These are phyloP conservation scores for Siniperca knerii DNA, from an alignment of 2,113 vertebrate species.

Conservation along the genomic window DNA sequence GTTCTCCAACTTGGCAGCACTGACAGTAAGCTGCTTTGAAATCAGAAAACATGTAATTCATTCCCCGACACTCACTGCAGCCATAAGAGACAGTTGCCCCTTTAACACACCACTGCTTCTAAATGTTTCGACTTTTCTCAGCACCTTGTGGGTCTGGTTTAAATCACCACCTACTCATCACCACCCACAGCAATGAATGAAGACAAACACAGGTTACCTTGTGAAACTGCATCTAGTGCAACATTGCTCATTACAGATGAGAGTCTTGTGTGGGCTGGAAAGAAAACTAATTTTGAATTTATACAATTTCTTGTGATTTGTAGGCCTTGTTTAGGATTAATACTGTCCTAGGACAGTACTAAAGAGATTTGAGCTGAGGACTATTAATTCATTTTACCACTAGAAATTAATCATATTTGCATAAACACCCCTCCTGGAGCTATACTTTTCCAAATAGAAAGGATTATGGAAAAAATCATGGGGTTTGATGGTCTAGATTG, in stretches of 20 bases:
- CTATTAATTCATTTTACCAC: background rate
- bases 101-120: conserved; percentile 47
- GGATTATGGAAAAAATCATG: background rate
- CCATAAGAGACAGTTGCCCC: conserved; percentile 39
- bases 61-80: conserved; percentile 46
- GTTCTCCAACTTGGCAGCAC: conserved; percentile 62
- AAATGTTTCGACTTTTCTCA: conserved; percentile 1
- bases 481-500: background rate
- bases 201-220: conserved; percentile 12
- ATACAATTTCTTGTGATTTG: conserved; percentile 1
- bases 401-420: background rate
- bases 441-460: background rate
- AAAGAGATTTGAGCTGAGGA: background rate
- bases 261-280: conserved; percentile 5
- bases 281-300: conserved; percentile 7
- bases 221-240: background rate
- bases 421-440: background rate
- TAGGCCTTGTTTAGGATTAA: background rate
- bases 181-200: background rate
- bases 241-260: conserved; percentile 8
- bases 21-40: conserved; percentile 71
- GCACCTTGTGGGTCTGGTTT: conserved; percentile 1
- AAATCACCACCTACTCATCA: conserved; percentile 27
- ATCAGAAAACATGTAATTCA: conserved; percentile 73
- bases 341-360: background rate